phyloP scores from a whole-genome alignment of 2,797 vertebrate species.

The Myotis myotis region DNA sequence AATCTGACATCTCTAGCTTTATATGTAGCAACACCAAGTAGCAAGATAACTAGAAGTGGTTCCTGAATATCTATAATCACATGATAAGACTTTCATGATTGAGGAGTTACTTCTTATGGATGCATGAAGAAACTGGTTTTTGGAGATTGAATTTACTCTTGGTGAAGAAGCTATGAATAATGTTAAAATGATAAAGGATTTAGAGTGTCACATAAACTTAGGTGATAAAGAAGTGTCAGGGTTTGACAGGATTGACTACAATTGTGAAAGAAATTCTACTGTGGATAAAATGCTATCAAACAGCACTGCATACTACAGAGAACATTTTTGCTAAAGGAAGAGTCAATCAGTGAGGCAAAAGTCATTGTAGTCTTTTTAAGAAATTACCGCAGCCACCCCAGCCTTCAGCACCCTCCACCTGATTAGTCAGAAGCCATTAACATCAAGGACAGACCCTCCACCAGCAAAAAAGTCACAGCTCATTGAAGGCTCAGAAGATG shows the following conservation, averaged over 20 bases:
- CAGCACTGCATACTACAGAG: background rate
- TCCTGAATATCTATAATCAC: background rate
- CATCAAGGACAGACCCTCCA: background rate
- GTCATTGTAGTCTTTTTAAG: background rate
- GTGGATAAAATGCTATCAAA: background rate
- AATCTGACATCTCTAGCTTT: background rate
- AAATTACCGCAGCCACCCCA: background rate
- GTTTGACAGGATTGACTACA: background rate
- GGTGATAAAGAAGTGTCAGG: background rate
- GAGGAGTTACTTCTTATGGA: background rate
- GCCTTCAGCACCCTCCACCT: background rate
- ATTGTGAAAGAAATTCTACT: background rate
- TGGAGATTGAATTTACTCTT: background rate
- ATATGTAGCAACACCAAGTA: background rate
- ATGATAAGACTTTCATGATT: background rate
- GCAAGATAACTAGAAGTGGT: background rate
- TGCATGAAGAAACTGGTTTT: background rate
- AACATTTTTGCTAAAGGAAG: background rate
- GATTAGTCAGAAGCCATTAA: background rate
- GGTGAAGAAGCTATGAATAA: background rate
- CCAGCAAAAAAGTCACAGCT: background rate
- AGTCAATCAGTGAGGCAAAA: background rate
- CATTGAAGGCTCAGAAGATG: background rate
- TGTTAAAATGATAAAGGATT: background rate
- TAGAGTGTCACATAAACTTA: background rate